phyloP scores from a whole-genome alignment of 2,797 vertebrate genomes.

The Hylomyscus alleni region DNA sequence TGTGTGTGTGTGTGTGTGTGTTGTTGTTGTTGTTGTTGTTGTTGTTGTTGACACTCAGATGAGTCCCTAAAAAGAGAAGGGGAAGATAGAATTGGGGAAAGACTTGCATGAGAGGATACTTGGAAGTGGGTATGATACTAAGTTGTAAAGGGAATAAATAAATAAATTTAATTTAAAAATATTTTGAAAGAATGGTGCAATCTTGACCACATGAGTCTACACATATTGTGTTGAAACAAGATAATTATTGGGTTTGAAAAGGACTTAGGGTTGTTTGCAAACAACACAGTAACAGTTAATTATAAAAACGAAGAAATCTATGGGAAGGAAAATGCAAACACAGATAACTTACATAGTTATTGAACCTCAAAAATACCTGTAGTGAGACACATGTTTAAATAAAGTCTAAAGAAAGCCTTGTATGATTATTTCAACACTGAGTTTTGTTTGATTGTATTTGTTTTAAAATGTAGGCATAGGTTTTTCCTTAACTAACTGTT shows the following conservation, averaged over 20 bases:
- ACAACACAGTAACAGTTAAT: neutral
- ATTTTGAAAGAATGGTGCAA: conserved; percentile 55
- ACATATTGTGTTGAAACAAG: conserved; percentile 35
- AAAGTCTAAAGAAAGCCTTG: neutral
- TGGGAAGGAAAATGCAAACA: neutral
- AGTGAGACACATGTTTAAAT: neutral
- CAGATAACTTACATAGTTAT: neutral
- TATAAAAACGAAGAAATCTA: neutral
- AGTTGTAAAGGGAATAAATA: too few relatives aligned
- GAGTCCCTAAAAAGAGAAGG: too few relatives aligned
- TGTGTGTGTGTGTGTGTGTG: too few relatives aligned
- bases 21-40: too few relatives aligned
- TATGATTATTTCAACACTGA: neutral
- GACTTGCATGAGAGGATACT: too few relatives aligned
- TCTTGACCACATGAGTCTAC: conserved; percentile 9
- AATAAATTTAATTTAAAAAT: neutral
- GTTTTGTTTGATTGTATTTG: neutral
- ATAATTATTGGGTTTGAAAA: conserved; percentile 39
- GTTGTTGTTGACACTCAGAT: too few relatives aligned
- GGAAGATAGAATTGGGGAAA: too few relatives aligned
- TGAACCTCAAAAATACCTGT: neutral
- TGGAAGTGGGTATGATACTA: too few relatives aligned
- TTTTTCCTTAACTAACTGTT: neutral
- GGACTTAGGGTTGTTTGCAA: conserved; percentile 19
- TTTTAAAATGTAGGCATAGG: neutral